A percentile compares a stretch with the other conserved stretches of the same genome.
Evolutionary conservation across 2,888 invertebrate genomes (phyloP).

Genomic region (Camptogramma bilineatum): DNA sequence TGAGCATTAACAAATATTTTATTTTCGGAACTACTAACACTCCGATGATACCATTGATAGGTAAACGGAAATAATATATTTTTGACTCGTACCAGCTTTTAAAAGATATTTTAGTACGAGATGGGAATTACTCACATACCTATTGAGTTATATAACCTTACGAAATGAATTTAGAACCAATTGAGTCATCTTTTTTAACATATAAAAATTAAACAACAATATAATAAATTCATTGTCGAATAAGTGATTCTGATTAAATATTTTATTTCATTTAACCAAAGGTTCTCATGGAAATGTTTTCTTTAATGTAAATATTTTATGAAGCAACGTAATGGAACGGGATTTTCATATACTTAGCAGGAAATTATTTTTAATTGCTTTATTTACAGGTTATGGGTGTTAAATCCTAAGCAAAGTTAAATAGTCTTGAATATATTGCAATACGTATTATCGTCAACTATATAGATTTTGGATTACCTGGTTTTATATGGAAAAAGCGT

Average conservation of each 20-base stretch:
- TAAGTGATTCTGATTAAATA: not conserved
- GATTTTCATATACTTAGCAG: not conserved
- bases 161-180: too few relatives aligned
- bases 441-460: not conserved
- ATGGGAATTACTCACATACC: too few relatives aligned
- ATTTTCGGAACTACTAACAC: too few relatives aligned
- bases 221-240: too few relatives aligned
- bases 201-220: too few relatives aligned
- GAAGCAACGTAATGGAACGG: not conserved
- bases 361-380: not conserved
- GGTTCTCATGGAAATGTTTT: not conserved
- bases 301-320: constrained; percentile 1
- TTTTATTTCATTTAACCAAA: not conserved
- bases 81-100: too few relatives aligned
- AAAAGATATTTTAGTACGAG: too few relatives aligned
- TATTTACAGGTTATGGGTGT: not conserved
- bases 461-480: not conserved
- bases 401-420: not conserved
- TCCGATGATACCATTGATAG: too few relatives aligned
- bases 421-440: not conserved
- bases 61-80: too few relatives aligned
- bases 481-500: not conserved
- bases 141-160: too few relatives aligned
- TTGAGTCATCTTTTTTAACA: too few relatives aligned
- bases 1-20: too few relatives aligned